Evolutionary conservation across 2,888 invertebrate species (phyloP).

Genomic region (Agrotis segetum): DNA sequence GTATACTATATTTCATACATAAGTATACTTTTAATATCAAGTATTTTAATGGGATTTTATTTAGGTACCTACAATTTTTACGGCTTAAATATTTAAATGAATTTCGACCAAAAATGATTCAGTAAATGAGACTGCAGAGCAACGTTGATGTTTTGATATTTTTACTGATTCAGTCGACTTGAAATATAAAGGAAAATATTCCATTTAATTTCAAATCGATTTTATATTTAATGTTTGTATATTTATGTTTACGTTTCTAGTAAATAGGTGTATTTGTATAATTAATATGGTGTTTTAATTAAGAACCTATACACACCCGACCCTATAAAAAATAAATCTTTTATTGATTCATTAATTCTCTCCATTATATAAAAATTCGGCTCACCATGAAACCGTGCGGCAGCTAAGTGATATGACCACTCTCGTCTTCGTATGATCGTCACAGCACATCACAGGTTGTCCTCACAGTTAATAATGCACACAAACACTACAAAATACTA

Average conservation of each 20-base stretch:
- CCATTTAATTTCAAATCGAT: not conserved
- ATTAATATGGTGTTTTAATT: slow-evolving; percentile 30
- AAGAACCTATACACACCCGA: not conserved
- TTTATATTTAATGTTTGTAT: slow-evolving; percentile 25
- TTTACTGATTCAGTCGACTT: slow-evolving; percentile 33
- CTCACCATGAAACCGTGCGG: slow-evolving; percentile 13
- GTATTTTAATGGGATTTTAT: not conserved
- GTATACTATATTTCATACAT: not conserved
- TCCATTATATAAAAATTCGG: not conserved
- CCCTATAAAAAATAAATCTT: no score
- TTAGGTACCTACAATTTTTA: not conserved
- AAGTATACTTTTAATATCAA: not conserved
- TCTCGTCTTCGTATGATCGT: slow-evolving; percentile 28
- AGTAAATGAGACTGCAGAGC: not conserved
- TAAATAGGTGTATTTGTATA: slow-evolving; percentile 47
- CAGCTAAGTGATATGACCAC: slow-evolving; percentile 9
- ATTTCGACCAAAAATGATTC: slow-evolving; percentile 17
- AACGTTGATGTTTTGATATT: slow-evolving; percentile 22
- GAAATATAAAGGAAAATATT: slow-evolving; percentile 20
- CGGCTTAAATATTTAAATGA: slow-evolving; percentile 18
- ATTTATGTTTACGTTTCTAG: slow-evolving; percentile 45
- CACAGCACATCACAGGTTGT: slow-evolving; percentile 60
- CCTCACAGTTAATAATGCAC: slow-evolving; percentile 68
- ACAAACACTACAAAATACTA: slow-evolving; percentile 78
- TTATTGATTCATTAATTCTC: slow-evolving; percentile 1